Conservation (phyloP, 2,113 vertebrate species). For the Pachycephala philippinensis region DNA sequence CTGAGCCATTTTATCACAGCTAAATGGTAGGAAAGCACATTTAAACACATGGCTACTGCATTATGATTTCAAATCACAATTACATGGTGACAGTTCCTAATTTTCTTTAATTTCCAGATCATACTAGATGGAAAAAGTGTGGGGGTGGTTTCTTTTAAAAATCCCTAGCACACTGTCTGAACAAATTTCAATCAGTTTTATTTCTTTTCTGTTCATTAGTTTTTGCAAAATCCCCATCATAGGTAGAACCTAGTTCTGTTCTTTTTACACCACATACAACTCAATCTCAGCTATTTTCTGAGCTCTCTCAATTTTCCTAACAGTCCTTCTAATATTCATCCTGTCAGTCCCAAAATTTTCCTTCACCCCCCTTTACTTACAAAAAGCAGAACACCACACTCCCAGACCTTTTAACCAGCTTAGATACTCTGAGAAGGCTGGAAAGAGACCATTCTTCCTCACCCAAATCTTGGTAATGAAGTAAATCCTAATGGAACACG, state of each 20-base stretch:
- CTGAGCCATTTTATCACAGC: not conserved
- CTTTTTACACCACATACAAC: not conserved
- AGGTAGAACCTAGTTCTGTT: not conserved
- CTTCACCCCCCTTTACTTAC: not conserved
- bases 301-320: not conserved
- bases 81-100: not conserved
- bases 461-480: not conserved
- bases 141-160: not conserved
- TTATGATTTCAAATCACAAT: not conserved
- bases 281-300: not conserved
- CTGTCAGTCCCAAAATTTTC: not conserved
- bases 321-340: not conserved
- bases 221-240: not conserved
- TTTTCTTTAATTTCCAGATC: not conserved
- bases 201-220: not conserved
- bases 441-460: not conserved
- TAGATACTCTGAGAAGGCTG: not conserved
- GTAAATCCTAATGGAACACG: not conserved
- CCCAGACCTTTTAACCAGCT: not conserved
- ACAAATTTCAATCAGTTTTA: not conserved
- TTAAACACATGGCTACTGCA: not conserved
- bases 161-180: not conserved
- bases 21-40: not conserved
- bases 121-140: not conserved
- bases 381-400: not conserved